A percentile compares a stretch with the other conserved stretches of the same genome.
Conservation (phyloP, 2,888 invertebrate species). For the Matsumyia berberina region DNA sequence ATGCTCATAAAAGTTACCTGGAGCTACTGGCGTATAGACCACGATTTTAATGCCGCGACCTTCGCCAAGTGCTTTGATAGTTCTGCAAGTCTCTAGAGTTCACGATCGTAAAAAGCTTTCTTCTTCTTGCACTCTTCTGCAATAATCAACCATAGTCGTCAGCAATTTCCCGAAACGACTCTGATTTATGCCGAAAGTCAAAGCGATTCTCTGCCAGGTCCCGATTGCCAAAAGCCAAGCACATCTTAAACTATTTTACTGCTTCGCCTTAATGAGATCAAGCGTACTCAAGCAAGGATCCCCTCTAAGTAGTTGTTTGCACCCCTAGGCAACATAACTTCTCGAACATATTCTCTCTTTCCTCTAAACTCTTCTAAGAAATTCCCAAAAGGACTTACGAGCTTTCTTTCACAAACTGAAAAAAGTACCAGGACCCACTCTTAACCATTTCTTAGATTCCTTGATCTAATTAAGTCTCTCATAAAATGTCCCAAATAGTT, state of each 20-base stretch:
- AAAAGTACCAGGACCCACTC: conserved; percentile 1
- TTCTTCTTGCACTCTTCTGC: too few species aligned
- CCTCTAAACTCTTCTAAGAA: conserved; percentile 25
- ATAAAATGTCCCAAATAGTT: conserved; percentile 69
- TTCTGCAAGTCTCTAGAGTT: too few species aligned
- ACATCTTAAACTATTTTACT: conserved; percentile 4
- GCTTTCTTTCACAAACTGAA: conserved; percentile 6
- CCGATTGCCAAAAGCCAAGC: neutral
- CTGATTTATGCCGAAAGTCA: too few species aligned
- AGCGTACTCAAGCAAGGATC: neutral
- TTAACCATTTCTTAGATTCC: conserved; percentile 8
- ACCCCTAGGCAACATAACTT: conserved; percentile 12
- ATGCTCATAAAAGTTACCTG: too few species aligned
- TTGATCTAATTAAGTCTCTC: conserved; percentile 64
- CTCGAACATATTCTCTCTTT: conserved; percentile 19
- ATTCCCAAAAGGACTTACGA: conserved; percentile 42
- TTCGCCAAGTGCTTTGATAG: too few species aligned
- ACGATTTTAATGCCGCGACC: too few species aligned
- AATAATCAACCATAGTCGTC: neutral
- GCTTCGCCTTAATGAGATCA: conserved; percentile 23
- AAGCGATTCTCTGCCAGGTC: too few species aligned
- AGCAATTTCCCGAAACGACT: neutral
- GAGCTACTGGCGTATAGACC: too few species aligned
- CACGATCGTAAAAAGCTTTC: too few species aligned
- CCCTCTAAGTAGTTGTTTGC: neutral